Percentiles rank a stretch among this genome's conserved stretches.
These are phyloP conservation scores for Podabrus alpinus DNA, from an alignment of 2,888 invertebrate genomes.

Conservation along the genomic window DNA sequence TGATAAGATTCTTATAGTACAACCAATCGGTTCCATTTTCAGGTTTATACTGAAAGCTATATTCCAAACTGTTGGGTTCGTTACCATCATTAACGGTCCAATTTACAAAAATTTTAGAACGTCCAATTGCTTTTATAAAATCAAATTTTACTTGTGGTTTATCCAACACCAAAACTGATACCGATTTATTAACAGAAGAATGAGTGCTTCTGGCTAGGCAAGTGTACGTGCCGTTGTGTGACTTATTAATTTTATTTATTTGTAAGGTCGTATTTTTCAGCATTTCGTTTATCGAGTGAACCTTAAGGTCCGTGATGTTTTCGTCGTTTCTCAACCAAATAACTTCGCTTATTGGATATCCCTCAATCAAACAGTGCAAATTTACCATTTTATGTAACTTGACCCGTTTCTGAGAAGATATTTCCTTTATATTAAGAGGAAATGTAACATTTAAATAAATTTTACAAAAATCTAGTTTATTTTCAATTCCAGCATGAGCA, in stretches of 20 bases:
- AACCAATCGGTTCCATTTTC: slow-evolving; percentile 60
- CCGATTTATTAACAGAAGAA: slow-evolving; percentile 41
- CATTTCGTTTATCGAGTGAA: slow-evolving; percentile 60
- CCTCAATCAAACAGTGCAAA: slow-evolving; percentile 62
- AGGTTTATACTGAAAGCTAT: slow-evolving; percentile 60
- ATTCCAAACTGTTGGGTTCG: slow-evolving; percentile 66
- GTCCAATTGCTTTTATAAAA: slow-evolving; percentile 75
- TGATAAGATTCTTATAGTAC: slow-evolving; percentile 65
- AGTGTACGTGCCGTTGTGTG: slow-evolving; percentile 75
- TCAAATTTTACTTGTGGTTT: slow-evolving; percentile 73
- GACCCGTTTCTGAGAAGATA: slow-evolving; percentile 55
- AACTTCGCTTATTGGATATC: slow-evolving; percentile 63
- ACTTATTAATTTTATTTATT: slow-evolving; percentile 63
- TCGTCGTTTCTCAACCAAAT: slow-evolving; percentile 64
- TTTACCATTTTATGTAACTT: slow-evolving; percentile 59
- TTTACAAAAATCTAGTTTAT: slow-evolving; percentile 47
- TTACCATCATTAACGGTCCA: slow-evolving; percentile 83
- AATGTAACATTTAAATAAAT: slow-evolving; percentile 55
- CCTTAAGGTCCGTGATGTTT: slow-evolving; percentile 47
- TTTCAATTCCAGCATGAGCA: slow-evolving; percentile 56
- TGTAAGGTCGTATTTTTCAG: slow-evolving; percentile 63
- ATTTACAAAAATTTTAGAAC: slow-evolving; percentile 75
- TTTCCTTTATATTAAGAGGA: slow-evolving; percentile 57
- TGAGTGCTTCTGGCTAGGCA: slow-evolving; percentile 56
- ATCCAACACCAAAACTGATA: slow-evolving; percentile 63